Evolutionary conservation across 2,888 invertebrate genomes (phyloP), one percentile per base, ranked within the genome.

Genomic region (Melangyna quadrimaculata): DNA sequence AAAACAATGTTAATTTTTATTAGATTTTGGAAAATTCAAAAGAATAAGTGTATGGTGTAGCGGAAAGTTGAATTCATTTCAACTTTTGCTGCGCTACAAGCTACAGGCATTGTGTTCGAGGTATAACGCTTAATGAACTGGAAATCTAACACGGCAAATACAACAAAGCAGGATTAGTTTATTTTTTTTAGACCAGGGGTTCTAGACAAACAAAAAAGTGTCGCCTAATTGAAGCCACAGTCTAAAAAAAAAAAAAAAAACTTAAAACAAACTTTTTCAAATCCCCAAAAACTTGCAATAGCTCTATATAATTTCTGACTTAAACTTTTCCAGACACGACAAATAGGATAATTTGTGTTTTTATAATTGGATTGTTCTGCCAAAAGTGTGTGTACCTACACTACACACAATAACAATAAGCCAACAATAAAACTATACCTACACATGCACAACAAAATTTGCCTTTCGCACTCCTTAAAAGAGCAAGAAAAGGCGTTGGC

Each of bases 341-440:
- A 63, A 63, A 48, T 48, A 22, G 22, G 19, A 67, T 48, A 67
- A 32, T 65, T 65, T 65, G 27, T 45, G 14, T 65, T 65, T 45
- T 32, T 6, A 65, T 65, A 45, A 65, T 65, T 45, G 65, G 32
- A 65, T 65, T 65, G 29, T 19, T 65, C 22, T 48, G 32, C 32
- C 48, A 67, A 67, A 67, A 63, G 37, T 37, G 22, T 37, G 59
- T 59, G n/a, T n/a, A n/a, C n/a, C n/a, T n/a, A 19, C 12, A 40
- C 5, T 45, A 43, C 17, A 43, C 43, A 63, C 24, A 43, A 63
- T 27, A 40, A 61, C 43, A 43, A 29, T 67, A 48, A 35, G 24
- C 67, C 12, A 67, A 45, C 67, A 48, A 67, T 67, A 67, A 63
- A 43, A 43, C 29, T 29, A n/a, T n/a, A n/a, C n/a, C n/a, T n/a